These are phyloP conservation scores for Bellardia bayeri DNA, from an alignment of 2,888 invertebrate genomes.

Conservation along the genomic window DNA sequence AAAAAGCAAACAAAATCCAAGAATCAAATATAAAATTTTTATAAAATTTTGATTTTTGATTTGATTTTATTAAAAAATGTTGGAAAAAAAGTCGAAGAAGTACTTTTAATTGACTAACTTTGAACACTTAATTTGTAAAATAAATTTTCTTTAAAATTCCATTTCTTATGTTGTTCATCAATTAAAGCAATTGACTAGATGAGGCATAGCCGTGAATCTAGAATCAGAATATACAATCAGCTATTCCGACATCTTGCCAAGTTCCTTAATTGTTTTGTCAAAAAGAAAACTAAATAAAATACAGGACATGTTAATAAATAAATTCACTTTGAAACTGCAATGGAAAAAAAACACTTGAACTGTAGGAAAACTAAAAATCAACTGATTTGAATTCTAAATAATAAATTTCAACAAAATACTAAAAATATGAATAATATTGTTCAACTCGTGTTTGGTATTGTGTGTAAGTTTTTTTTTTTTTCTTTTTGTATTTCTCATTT, in stretches of 20 bases:
- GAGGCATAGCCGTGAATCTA: constrained; percentile 82
- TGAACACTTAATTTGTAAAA: background rate
- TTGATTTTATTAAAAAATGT: no score
- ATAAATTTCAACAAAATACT: constrained; percentile 46
- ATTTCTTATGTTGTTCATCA: constrained; percentile 74
- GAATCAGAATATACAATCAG: constrained; percentile 78
- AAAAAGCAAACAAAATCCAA: no score
- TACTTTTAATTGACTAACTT: no score
- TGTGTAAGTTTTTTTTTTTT: background rate
- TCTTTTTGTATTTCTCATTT: constrained; percentile 60
- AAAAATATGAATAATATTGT: constrained; percentile 21
- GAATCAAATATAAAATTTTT: no score
- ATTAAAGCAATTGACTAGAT: constrained; percentile 83
- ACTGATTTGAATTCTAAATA: constrained; percentile 63
- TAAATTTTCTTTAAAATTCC: background rate
- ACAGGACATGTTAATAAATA: background rate
- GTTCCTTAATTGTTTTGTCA: constrained; percentile 78
- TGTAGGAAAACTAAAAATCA: constrained; percentile 56
- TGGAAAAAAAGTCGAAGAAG: no score
- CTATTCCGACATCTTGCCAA: constrained; percentile 84
- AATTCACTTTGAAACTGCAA: background rate
- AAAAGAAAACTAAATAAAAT: background rate
- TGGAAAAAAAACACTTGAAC: constrained; percentile 59
- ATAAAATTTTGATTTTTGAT: no score
- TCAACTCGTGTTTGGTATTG: background rate